These are phyloP conservation scores for Heterotilapia buettikoferi DNA, from an alignment of 2,113 vertebrate species.

Conservation along the genomic window DNA sequence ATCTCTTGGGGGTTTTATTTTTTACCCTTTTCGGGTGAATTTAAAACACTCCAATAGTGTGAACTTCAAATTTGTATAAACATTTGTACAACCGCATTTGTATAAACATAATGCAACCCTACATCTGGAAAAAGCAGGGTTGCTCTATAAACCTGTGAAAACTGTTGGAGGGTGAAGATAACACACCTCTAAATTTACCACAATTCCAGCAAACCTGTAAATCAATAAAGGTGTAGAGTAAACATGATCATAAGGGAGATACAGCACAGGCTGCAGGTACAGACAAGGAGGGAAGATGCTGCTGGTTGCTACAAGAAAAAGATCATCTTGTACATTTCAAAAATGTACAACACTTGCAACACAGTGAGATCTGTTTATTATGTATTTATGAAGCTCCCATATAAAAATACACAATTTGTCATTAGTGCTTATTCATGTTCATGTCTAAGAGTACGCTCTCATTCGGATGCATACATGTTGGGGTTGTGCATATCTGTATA, in stretches of 20 bases:
- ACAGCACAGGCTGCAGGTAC: not conserved
- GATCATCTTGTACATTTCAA: not conserved
- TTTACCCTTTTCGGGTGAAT: not conserved
- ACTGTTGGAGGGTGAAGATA: not conserved
- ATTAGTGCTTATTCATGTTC: not conserved
- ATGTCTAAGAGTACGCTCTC: not conserved
- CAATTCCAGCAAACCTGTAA: not conserved
- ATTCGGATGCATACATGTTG: not conserved
- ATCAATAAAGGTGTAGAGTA: conserved; percentile 11
- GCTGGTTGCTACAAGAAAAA: not conserved
- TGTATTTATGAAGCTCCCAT: not conserved
- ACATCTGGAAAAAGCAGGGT: not conserved
- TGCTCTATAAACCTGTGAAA: not conserved
- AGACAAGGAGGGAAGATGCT: not conserved
- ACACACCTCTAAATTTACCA: not conserved
- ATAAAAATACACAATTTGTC: not conserved
- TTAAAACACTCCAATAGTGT: not conserved
- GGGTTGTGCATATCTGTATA: not conserved
- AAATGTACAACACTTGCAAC: not conserved
- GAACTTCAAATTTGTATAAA: not conserved
- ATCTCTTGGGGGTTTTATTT: not conserved
- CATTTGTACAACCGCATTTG: not conserved
- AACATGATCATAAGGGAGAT: not conserved
- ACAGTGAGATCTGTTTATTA: not conserved
- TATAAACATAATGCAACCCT: not conserved